Base-by-base conservation (phyloP, 2,797 vertebrate genomes). In the Macrochelys suwanniensis region DNA sequence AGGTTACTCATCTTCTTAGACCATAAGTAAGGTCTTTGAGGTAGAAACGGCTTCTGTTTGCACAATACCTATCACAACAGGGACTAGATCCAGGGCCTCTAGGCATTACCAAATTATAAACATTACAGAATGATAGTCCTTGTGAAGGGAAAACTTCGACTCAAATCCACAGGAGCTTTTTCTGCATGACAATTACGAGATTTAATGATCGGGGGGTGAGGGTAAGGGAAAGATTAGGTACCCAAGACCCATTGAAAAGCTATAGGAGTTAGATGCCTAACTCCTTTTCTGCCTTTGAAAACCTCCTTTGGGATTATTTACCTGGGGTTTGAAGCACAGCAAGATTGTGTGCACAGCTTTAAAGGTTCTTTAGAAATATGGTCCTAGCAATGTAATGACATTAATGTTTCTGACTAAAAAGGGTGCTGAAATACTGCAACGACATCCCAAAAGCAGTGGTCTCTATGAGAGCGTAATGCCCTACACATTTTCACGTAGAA, bases 401-500 rank as follows among this genome's bases (percentile, higher is more conserved):
- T 84, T 17, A n/a, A 26, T n/a, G 76, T 87, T 78, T 65, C 53
- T 51, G 68, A 76, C 65, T 37, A 51, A 94, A 80, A 79, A 4
- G 15, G 37, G 57, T 85, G 12, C 5, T 51, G 85, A 79, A 89
- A 51, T 90, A 71, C 31, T 93, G 88, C 37, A 57, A 88, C 95
- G 92, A 89, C 87, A 23, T 88, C 78, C 10, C 82, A 56, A 82
- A 89, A 45, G 42, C 23, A 28, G 25, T 76, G 71, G 42, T 37
- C 65, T 37, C 65, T 37, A 37, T 15, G 4, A 47, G 10, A 5
- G 25, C 10, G 11, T 42, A 13, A 47, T 47, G 23, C 6, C 16
- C 71, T 76, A 42, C 42, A 47, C 16, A 93, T 92, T 93, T 92
- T 88, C 88, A 81, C 90, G 28, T 78, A 88, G 31, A 23, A 53